phyloP scores from a whole-genome alignment of 2,888 invertebrate species.

The Hypselothyrea guttata region DNA sequence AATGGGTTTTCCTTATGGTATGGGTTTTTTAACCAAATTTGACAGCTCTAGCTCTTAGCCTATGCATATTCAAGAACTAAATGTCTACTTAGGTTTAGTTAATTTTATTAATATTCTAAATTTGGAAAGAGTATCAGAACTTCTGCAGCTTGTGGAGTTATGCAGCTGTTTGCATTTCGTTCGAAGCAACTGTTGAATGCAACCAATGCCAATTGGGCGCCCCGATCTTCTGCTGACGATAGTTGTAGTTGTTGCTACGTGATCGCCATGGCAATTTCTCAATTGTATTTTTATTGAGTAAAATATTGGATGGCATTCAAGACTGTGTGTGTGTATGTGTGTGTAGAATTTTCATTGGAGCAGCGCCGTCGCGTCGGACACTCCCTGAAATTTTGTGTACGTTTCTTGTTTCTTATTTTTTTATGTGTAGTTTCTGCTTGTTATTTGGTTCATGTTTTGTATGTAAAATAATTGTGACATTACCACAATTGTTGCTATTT shows the following conservation, averaged over 20 bases:
- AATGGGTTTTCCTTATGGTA: too few species aligned
- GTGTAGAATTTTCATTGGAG: constrained; percentile 60
- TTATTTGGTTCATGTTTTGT: constrained; percentile 67
- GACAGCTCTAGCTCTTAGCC: too few species aligned
- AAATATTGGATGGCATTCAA: constrained; percentile 66
- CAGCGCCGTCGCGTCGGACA: constrained; percentile 44
- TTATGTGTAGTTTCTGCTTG: too few species aligned
- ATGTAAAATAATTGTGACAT: constrained; percentile 66
- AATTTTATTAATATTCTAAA: too few species aligned
- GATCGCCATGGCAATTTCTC: constrained; percentile 76
- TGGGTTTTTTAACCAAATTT: too few species aligned
- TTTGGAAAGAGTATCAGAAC: too few species aligned
- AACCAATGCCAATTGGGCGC: constrained; percentile 59
- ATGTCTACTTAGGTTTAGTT: too few species aligned
- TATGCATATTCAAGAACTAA: too few species aligned
- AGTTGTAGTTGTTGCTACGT: constrained; percentile 57
- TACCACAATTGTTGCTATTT: constrained; percentile 47
- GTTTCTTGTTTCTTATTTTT: constrained; percentile 27
- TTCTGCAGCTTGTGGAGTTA: neutral
- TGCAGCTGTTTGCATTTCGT: constrained; percentile 16
- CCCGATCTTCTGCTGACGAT: constrained; percentile 24
- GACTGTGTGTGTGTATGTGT: constrained; percentile 34
- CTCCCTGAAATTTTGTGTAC: constrained; percentile 46
- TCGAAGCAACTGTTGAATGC: constrained; percentile 53
- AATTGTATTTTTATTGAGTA: constrained; percentile 74